A percentile compares a stretch with the other conserved stretches of the same genome.
phyloP scores from a whole-genome alignment of 2,888 invertebrate species.

The Eubasilissa splendida region DNA sequence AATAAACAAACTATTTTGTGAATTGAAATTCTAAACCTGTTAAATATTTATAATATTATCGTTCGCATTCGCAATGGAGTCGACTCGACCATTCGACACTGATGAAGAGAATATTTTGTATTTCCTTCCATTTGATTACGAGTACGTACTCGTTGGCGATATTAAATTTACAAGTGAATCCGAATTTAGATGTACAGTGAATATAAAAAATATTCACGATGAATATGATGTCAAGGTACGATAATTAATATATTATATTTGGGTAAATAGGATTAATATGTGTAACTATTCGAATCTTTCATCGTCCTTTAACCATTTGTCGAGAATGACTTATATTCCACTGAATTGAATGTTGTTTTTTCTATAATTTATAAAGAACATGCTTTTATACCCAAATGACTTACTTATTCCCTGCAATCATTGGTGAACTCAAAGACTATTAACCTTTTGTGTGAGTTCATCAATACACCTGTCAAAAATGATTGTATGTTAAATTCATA shows the following conservation, averaged over 20 bases:
- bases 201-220: constrained; percentile 48
- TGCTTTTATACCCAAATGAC: too few relatives aligned
- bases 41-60: background rate
- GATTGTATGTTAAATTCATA: too few relatives aligned
- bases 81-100: background rate
- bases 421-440: too few relatives aligned
- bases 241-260: background rate
- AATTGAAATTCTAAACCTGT: background rate
- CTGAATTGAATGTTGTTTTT: too few relatives aligned
- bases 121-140: constrained; percentile 47
- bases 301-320: too few relatives aligned
- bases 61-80: background rate
- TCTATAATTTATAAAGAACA: too few relatives aligned
- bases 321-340: too few relatives aligned
- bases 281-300: too few relatives aligned
- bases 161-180: constrained; percentile 48
- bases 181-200: constrained; percentile 50
- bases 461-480: too few relatives aligned
- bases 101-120: constrained; percentile 49
- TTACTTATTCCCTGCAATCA: too few relatives aligned
- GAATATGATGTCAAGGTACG: constrained; percentile 54
- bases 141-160: constrained; percentile 48
- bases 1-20: background rate
- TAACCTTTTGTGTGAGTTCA: too few relatives aligned
- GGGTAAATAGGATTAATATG: too few relatives aligned